Conservation (phyloP, 1,140 invertebrate genomes). For the Calycopis cecrops region DNA sequence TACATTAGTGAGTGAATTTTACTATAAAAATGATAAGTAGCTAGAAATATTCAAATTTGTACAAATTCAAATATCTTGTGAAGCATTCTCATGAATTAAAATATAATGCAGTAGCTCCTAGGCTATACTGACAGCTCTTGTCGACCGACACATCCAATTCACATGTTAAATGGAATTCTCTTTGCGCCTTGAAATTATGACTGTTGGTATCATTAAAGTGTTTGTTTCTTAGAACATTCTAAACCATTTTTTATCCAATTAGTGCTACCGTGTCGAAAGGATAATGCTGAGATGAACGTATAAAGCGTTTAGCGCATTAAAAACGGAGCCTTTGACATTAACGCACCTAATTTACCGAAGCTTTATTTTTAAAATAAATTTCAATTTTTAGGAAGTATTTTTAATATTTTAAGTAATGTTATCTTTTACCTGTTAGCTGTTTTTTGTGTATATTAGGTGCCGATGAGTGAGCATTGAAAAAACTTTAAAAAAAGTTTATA, state of each 20-base stretch:
- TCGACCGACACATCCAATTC: slow-evolving; percentile 65
- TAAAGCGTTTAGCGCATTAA: slow-evolving; percentile 64
- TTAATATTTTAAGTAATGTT: no score
- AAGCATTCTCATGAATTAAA: not conserved
- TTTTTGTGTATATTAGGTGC: no score
- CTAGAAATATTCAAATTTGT: no score
- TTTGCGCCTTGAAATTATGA: slow-evolving; percentile 65
- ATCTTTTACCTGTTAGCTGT: no score
- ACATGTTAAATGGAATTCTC: slow-evolving; percentile 72
- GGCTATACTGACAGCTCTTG: slow-evolving; percentile 52
- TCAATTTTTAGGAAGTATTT: no score
- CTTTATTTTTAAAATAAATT: no score
- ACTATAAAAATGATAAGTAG: no score
- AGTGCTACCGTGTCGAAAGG: slow-evolving; percentile 74
- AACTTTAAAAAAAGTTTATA: no score
- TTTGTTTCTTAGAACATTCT: slow-evolving; percentile 69
- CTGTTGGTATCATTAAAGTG: slow-evolving; percentile 65
- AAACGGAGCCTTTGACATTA: slow-evolving; percentile 49
- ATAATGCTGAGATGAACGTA: slow-evolving; percentile 68
- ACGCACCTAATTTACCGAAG: not conserved
- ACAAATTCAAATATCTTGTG: no score
- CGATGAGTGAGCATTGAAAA: no score
- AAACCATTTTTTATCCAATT: slow-evolving; percentile 69
- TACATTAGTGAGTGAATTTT: no score
- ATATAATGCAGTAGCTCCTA: slow-evolving; percentile 15